These are phyloP conservation scores for Pherbina coryleti DNA, from an alignment of 2,888 invertebrate species.

Conservation along the genomic window DNA sequence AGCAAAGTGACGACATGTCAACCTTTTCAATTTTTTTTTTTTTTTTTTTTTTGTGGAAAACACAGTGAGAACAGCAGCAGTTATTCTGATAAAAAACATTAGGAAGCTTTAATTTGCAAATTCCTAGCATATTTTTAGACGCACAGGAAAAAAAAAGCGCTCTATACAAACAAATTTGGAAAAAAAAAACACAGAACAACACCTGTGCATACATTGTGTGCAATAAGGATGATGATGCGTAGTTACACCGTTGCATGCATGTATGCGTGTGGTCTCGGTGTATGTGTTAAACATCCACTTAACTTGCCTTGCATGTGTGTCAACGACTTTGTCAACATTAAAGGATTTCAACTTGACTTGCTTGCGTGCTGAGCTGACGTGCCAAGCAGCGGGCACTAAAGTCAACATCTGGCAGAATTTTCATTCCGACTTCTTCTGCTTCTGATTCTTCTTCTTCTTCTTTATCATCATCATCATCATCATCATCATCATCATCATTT, in stretches of 20 bases:
- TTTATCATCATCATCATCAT: neutral
- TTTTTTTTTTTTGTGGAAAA: too few species aligned
- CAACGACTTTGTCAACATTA: conserved; percentile 64
- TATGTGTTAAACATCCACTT: conserved; percentile 27
- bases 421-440: neutral
- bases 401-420: too few species aligned
- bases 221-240: neutral
- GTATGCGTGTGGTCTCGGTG: neutral
- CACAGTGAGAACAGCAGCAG: neutral
- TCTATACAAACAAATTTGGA: neutral
- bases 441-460: neutral
- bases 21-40: too few species aligned
- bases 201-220: neutral
- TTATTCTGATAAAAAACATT: neutral
- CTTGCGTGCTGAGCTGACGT: neutral
- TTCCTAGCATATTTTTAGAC: neutral
- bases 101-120: neutral
- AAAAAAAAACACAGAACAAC: neutral
- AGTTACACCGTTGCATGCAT: too few species aligned
- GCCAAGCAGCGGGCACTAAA: neutral
- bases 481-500: neutral
- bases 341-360: conserved; percentile 48
- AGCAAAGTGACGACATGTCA: too few species aligned
- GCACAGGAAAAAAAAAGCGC: neutral
- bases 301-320: conserved; percentile 56